A percentile compares a stretch with the other conserved stretches of the same genome.
Evolutionary conservation across 1,140 invertebrate genomes (phyloP).

Genomic region (Steinernema khuongi): DNA sequence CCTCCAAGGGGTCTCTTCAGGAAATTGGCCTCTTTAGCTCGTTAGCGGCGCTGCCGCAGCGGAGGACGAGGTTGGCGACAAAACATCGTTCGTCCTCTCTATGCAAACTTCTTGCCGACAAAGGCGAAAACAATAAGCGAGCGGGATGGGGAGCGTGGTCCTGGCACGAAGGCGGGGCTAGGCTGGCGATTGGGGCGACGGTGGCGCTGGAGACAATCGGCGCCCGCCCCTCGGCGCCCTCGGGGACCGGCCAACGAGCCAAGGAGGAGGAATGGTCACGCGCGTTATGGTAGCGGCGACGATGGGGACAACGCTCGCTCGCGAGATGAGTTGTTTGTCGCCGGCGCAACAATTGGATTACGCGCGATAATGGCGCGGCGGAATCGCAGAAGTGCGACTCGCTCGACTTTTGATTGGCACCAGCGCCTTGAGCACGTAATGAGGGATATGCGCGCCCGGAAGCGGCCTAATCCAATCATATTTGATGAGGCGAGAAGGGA

Average conservation of each 20-base stretch:
- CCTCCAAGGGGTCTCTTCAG: background rate
- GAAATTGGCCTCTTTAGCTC: constrained; percentile 6
- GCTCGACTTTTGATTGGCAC: constrained; percentile 12
- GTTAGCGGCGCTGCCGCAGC: background rate
- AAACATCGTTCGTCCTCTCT: too few species aligned
- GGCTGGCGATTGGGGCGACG: too few species aligned
- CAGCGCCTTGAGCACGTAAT: background rate
- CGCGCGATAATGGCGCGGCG: background rate
- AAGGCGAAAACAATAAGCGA: too few species aligned
- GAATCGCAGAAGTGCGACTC: background rate
- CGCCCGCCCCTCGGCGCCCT: too few species aligned
- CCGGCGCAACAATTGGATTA: background rate
- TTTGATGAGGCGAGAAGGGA: background rate
- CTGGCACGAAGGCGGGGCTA: too few species aligned
- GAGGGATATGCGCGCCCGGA: background rate
- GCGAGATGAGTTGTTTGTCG: constrained; percentile 3
- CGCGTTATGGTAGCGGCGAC: background rate
- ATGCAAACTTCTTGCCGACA: too few species aligned
- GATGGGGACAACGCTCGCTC: background rate
- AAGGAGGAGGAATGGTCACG: too few species aligned
- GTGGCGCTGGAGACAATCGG: too few species aligned
- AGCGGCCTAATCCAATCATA: constrained; percentile 12
- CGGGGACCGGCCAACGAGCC: too few species aligned
- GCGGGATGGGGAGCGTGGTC: too few species aligned
- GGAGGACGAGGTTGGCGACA: too few species aligned